Conservation (phyloP, 2,888 invertebrate species). For the Petrolisthes manimaculis region DNA sequence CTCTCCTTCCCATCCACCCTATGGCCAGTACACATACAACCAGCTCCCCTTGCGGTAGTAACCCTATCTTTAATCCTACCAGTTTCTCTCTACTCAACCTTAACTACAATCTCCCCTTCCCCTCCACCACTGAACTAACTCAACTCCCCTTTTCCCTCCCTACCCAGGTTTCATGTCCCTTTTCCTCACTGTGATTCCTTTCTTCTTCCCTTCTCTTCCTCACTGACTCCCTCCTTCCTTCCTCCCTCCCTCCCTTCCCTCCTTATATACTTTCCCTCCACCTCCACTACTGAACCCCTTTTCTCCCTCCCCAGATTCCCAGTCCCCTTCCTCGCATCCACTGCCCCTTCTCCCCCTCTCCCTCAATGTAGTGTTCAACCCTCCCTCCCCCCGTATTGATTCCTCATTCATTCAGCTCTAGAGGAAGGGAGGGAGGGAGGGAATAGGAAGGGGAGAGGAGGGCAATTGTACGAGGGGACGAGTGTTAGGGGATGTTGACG, state of each 20-base stretch:
- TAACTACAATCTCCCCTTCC: background rate
- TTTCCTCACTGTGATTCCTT: background rate
- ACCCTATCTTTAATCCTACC: background rate
- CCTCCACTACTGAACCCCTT: background rate
- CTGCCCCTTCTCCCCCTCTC: background rate
- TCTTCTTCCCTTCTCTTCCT: background rate
- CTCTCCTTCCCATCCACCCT: background rate
- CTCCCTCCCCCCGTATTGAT: no score
- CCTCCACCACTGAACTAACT: background rate
- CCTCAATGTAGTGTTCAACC: background rate
- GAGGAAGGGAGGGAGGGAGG: background rate
- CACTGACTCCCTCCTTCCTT: background rate
- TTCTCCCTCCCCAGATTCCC: background rate
- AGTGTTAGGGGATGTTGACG: background rate
- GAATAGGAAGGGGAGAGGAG: background rate
- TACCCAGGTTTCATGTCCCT: background rate
- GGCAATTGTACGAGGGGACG: background rate
- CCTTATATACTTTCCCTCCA: background rate
- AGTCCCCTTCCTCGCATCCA: background rate
- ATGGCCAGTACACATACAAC: background rate
- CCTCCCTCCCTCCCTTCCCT: background rate
- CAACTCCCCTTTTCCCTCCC: background rate
- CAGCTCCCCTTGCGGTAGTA: background rate
- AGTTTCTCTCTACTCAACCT: background rate
- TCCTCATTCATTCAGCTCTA: background rate